These are phyloP conservation scores for Laodelphax striatellus DNA, from an alignment of 1,140 invertebrate genomes.

Conservation along the genomic window DNA sequence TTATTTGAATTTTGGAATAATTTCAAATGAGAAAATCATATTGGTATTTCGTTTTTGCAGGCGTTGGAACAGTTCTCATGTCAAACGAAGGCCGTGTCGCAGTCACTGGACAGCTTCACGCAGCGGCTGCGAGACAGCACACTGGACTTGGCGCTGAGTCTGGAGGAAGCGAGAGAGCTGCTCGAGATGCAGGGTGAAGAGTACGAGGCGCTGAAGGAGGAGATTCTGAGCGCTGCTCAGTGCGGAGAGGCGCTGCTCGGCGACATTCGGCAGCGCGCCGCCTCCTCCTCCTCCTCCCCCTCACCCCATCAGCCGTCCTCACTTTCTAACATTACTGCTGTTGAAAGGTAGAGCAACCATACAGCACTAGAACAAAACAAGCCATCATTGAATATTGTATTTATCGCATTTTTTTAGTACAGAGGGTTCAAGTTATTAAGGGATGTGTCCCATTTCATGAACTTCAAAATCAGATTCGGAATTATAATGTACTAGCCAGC, in stretches of 20 bases:
- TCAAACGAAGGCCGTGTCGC: slow-evolving; percentile 77
- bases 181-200: slow-evolving; percentile 49
- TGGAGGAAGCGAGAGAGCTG: slow-evolving; percentile 54
- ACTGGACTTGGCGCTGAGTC: slow-evolving; percentile 36
- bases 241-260: slow-evolving; percentile 74
- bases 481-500: too few species aligned
- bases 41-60: slow-evolving; percentile 41
- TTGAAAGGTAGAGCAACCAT: too few species aligned
- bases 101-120: slow-evolving; percentile 72
- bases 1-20: too few species aligned
- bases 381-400: too few species aligned
- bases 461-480: too few species aligned
- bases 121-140: slow-evolving; percentile 50
- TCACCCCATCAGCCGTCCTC: slow-evolving; percentile 39
- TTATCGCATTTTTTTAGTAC: too few species aligned
- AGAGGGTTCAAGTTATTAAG: too few species aligned
- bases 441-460: too few species aligned
- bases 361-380: too few species aligned
- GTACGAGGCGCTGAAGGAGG: slow-evolving; percentile 60
- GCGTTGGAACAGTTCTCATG: slow-evolving; percentile 88
- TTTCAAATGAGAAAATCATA: too few species aligned
- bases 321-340: slow-evolving; percentile 78
- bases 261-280: slow-evolving; percentile 39
- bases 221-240: slow-evolving; percentile 64
- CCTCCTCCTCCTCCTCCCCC: slow-evolving; percentile 29